These are phyloP conservation scores for Spodoptera litura DNA, from an alignment of 1,140 invertebrate genomes.

Conservation along the genomic window DNA sequence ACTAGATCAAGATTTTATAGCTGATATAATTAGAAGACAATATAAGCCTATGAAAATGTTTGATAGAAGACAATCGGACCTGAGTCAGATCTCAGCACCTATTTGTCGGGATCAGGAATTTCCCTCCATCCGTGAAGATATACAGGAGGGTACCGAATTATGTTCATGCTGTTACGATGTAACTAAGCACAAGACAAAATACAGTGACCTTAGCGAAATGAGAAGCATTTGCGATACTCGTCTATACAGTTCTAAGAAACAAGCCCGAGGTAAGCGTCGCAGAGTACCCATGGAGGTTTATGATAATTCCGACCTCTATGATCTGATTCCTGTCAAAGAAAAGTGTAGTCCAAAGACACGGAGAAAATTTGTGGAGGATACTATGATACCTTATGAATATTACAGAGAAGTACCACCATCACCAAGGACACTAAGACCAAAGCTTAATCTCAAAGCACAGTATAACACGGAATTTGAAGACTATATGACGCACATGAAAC, in stretches of 20 bases:
- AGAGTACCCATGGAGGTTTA: constrained; percentile 61
- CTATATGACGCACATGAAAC: constrained; percentile 5
- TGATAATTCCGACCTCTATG: constrained; percentile 73
- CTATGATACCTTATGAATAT: constrained; percentile 56
- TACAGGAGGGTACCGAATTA: constrained; percentile 63
- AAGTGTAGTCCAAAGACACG: constrained; percentile 76
- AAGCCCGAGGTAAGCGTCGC: constrained; percentile 52
- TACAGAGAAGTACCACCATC: constrained; percentile 81
- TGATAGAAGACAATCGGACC: constrained; percentile 65
- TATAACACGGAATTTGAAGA: constrained; percentile 65
- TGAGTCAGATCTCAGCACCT: constrained; percentile 77
- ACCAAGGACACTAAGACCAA: constrained; percentile 71
- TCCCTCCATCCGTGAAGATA: constrained; percentile 54
- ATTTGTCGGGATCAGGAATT: constrained; percentile 77
- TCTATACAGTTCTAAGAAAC: constrained; percentile 68
- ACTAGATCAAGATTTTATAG: constrained; percentile 74
- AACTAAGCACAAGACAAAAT: constrained; percentile 42
- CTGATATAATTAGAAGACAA: constrained; percentile 75
- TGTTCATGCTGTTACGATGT: constrained; percentile 73
- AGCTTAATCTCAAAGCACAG: constrained; percentile 74
- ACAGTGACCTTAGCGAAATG: constrained; percentile 62
- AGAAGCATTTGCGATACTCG: constrained; percentile 75
- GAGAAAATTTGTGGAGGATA: constrained; percentile 69
- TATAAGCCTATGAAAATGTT: constrained; percentile 77
- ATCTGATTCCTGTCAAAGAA: constrained; percentile 78